Evolutionary conservation across 1,140 invertebrate species (phyloP), one percentile per base, ranked within the genome.

Genomic region (Bombus ignitus): DNA sequence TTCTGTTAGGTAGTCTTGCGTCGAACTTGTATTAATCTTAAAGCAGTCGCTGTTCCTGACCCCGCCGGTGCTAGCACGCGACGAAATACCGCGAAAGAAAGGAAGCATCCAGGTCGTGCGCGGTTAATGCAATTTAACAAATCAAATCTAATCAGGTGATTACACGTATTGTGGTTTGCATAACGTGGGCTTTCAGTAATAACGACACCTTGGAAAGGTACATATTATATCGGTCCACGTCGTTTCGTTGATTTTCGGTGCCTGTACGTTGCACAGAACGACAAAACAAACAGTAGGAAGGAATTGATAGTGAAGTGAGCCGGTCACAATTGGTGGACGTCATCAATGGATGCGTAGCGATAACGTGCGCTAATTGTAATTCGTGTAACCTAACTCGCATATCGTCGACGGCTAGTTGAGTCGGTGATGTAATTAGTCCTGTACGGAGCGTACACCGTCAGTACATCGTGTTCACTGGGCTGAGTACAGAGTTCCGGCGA

Each of bases 1-100:
- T 91, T 90, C 86, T 92, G 90, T 81, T 86, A 90, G 88, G 81
- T 47, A 53, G 72, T 78, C 84, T 81, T 62, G 86, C 78, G 91
- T 90, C 91, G 92, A 94, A 94, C 92, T 90, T 87, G 91, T 93
- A 94, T 92, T 85, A 92, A 93, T 92, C 91, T 88, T 85, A 73
- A 76, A 76, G 73, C 89, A 94, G 93, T 94, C 91, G 94, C 93
- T 94, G 94, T 94, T 94, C 92, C 93, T 94, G 90, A 90, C 86
- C 89, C 87, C 89, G 86, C 85, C 83, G 87, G 89, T 87, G 80
- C 83, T 71, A 62, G 71, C 88, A 87, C 82, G 83, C 80, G 66
- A 74, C 62, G 39, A 85, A 81, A 81, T 35, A 68, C 83, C 80
- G 76, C 39, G 88, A 59, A 76, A 66, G 66, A 80, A 66, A 83